Evolutionary conservation across 2,888 invertebrate genomes (phyloP), one percentile per base, ranked within the genome.

Genomic region (Drosophila rubida): DNA sequence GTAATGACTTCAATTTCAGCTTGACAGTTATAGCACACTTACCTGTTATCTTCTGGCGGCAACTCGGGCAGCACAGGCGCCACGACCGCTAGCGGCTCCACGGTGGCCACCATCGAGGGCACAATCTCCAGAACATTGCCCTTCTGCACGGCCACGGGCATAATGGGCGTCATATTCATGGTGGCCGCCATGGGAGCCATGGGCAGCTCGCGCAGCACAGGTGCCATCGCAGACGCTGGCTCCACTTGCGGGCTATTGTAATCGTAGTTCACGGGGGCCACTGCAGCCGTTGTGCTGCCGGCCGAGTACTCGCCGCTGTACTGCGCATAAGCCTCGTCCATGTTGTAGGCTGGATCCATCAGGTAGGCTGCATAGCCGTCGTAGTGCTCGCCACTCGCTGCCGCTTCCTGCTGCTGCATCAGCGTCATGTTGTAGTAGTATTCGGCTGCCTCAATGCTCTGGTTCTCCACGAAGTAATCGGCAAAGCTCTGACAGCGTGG

Each of bases 121-220:
- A 92, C 91, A 19, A 92, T 92, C 71, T 92, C 92, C 13, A 92
- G 70, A 0, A 92, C 92, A 62, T 92, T 92, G 1, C 92, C 92
- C 39, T 92, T 92, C 57, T 91, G 92, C 2, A 92, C 92, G 0
- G 90, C 91, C 13, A 92, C 77, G 1, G 87, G 69, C 4, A 73
- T 68, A 49, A 87, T 78, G 0, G 5, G 0, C 9, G 27, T 3
- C 3, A 27, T 27, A n/a, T n/a, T n/a, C n/a, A n/a, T 2, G 27
- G 32, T 32, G 32, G 32, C 7, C 35, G 14, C 1, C 6, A 37
- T 14, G 14, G 89, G 61, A 0, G 87, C 89, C 67, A 87, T 90
- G 2, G 90, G 87, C 7, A 90, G 55, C 53, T 91, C 90, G n/a
- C 90, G 86, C 5, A 90, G 75, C 23, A 89, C 83, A 23, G 59